Evolutionary conservation across 2,888 invertebrate species (phyloP).

Genomic region (Physocephala rufipes): DNA sequence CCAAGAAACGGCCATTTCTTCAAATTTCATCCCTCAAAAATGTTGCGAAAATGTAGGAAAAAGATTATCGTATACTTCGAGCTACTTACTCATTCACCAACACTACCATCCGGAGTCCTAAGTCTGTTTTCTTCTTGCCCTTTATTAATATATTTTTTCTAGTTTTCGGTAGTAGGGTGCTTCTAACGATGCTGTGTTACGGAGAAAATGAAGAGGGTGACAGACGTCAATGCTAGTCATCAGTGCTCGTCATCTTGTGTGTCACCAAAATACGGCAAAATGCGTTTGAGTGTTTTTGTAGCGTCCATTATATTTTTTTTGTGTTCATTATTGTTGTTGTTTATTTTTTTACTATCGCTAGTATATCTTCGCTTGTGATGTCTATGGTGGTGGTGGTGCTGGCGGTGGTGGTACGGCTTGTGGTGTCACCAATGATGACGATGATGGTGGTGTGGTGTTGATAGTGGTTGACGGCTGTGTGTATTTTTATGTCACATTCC

Average conservation of each 20-base stretch:
- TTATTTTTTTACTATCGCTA: conserved; percentile 38
- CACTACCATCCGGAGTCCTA: too few species aligned
- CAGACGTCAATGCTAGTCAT: conserved; percentile 59
- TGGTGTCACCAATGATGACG: conserved; percentile 31
- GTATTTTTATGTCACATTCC: conserved; percentile 66
- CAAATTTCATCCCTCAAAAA: conserved; percentile 51
- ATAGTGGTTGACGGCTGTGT: conserved; percentile 47
- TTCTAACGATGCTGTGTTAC: neutral
- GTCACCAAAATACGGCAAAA: conserved; percentile 54
- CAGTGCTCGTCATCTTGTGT: conserved; percentile 58
- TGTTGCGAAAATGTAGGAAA: conserved; percentile 24
- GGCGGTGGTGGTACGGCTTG: conserved; percentile 43
- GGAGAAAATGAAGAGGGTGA: conserved; percentile 57
- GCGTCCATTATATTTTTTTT: conserved; percentile 43
- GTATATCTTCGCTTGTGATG: conserved; percentile 22
- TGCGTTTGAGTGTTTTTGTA: conserved; percentile 6
- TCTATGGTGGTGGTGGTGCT: conserved; percentile 39
- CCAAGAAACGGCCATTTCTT: conserved; percentile 33
- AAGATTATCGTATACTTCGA: conserved; percentile 16
- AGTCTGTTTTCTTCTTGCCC: neutral
- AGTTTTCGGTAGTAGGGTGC: neutral
- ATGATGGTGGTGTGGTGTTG: conserved; percentile 45
- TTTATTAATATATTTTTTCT: neutral
- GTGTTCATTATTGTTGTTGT: conserved; percentile 32
- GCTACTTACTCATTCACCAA: too few species aligned